A percentile compares a stretch with the other conserved stretches of the same genome.
Conservation (phyloP, 2,797 vertebrate genomes). For the Liasis olivaceus region DNA sequence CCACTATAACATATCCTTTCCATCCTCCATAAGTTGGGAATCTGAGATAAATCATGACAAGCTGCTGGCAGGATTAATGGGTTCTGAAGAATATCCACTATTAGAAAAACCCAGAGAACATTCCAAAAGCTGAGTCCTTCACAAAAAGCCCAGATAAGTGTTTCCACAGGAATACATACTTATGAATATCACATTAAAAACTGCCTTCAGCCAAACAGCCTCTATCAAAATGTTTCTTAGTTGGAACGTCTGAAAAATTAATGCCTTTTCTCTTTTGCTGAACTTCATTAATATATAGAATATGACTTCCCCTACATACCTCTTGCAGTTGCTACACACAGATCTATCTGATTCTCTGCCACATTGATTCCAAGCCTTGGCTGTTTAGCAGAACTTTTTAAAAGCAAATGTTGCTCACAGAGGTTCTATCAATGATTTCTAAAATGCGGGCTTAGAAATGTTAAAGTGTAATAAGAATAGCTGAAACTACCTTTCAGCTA, state of each 20-base stretch:
- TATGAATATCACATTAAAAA: neutral
- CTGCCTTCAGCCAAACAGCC: neutral
- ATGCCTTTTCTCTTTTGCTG: conserved; percentile 12
- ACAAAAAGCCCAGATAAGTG: neutral
- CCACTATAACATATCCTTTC: neutral
- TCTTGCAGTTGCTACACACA: neutral
- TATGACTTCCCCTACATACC: neutral
- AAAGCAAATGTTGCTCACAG: neutral
- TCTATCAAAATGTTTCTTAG: neutral
- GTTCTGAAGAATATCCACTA: neutral
- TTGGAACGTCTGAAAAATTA: neutral
- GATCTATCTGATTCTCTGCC: neutral
- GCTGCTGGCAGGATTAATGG: neutral
- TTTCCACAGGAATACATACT: no score
- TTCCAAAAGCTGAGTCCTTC: neutral
- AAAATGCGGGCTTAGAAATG: neutral
- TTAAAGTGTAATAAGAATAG: neutral
- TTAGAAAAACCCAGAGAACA: neutral
- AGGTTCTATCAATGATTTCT: neutral
- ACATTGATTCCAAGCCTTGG: neutral
- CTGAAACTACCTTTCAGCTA: neutral
- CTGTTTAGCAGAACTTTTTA: neutral
- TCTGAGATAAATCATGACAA: neutral
- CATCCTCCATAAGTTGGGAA: neutral
- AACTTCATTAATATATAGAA: neutral